Base-by-base conservation (phyloP, 2,888 invertebrate genomes). In the Protophormia terraenovae region DNA sequence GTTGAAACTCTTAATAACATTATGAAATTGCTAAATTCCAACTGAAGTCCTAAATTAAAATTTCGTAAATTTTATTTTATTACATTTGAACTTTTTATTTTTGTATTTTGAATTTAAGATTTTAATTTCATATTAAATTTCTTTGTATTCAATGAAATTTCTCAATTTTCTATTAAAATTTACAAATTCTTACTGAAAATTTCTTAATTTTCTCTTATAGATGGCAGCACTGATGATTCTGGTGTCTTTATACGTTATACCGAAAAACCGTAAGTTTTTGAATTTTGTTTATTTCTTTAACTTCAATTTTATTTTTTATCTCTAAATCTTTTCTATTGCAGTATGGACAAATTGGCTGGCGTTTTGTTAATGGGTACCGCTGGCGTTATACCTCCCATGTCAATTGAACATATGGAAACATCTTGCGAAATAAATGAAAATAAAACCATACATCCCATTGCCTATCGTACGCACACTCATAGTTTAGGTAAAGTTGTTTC, bases 391-490 rank as follows among this genome's bases (percentile, higher is more conserved):
- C 94, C 95, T 0, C 94, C 97, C 0, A 94, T 94, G 87, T 92
- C 93, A 7, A 93, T 94, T 0, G 97, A 97, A 86, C 95, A 97
- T 89, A 97, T 99, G 97, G 99, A 99, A 93, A 95, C 97, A 0
- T 96, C 97, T 0, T 99, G 99, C 93, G 93, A 94, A 77, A 95
- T 98, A 62, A 93, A 93, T 2, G 97, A 97, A 90, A 94, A 96
- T 75, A 97, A 98, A 91, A 94, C 95, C 4, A 95, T 99, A 66
- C 95, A 98, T 93, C 99, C 99, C 0, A 98, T 99, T 93, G 98
- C 98, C 0, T 99, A 97, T 93, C 95, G 99, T 86, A 97, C 97
- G 0, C 99, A 99, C 91, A 98, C 99, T 0, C 99, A 99, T 90
- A 94, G 95, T 27, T 94, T 98, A 76, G 97, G 98, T 93, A 95